Evolutionary conservation across 2,113 vertebrate species (phyloP).

Genomic region (Sisor rabdophorus): DNA sequence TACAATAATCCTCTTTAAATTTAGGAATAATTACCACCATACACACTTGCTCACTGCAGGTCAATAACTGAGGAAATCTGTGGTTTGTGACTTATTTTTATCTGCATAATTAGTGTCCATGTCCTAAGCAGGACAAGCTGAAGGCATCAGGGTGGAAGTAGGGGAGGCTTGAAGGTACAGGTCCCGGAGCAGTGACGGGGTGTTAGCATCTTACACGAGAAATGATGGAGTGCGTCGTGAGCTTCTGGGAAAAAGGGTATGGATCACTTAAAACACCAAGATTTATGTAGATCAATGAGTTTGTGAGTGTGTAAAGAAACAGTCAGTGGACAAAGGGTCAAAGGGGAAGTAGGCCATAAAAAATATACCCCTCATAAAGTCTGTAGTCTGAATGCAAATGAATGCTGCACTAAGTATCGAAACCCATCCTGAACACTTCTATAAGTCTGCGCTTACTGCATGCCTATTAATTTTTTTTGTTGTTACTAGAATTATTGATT

Average conservation of each 20-base stretch:
- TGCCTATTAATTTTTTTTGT: conserved; percentile 12
- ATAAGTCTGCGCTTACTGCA: background rate
- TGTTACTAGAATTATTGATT: conserved; percentile 48
- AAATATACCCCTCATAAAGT: background rate
- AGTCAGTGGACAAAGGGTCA: background rate
- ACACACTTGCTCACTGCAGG: conserved; percentile 38
- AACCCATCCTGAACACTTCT: background rate
- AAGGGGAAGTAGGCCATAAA: conserved; percentile 5
- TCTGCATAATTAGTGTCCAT: conserved; percentile 25
- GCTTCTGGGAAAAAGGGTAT: conserved; percentile 78
- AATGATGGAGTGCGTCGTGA: conserved; percentile 91
- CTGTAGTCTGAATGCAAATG: background rate
- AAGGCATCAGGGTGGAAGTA: conserved; percentile 78
- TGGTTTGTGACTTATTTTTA: conserved; percentile 22
- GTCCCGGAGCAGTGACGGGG: conserved; percentile 89
- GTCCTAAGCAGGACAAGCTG: conserved; percentile 48
- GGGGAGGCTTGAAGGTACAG: conserved; percentile 92
- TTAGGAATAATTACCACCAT: conserved; percentile 52
- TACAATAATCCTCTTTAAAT: conserved; percentile 54
- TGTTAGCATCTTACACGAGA: conserved; percentile 96
- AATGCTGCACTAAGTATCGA: background rate
- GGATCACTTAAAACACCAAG: conserved; percentile 40
- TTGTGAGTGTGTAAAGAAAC: background rate
- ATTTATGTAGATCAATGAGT: background rate
- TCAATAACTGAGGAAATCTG: conserved; percentile 22